These are phyloP conservation scores for Stenoptilia bipunctidactyla DNA, from an alignment of 2,888 invertebrate genomes.

Conservation along the genomic window DNA sequence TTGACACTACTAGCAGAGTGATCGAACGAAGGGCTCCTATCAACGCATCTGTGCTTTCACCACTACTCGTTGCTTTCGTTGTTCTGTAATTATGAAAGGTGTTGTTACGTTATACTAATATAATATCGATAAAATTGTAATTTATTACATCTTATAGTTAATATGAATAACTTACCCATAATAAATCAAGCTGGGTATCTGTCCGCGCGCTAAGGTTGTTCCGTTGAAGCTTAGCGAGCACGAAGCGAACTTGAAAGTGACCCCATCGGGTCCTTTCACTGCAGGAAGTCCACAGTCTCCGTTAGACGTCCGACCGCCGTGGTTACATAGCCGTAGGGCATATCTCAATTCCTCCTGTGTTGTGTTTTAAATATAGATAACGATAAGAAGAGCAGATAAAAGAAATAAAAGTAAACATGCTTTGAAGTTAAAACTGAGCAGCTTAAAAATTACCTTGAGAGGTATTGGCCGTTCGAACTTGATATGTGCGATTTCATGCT, in stretches of 20 bases:
- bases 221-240: constrained; percentile 96
- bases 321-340: constrained; percentile 88
- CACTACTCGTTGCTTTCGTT: constrained; percentile 24
- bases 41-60: constrained; percentile 35
- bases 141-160: neutral
- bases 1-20: constrained; percentile 81
- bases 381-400: too few species aligned
- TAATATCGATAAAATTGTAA: neutral
- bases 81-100: neutral
- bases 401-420: too few species aligned
- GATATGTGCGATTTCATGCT: constrained; percentile 89
- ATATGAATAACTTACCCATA: constrained; percentile 72
- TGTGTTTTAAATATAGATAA: too few species aligned
- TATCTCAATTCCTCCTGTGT: constrained; percentile 87
- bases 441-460: constrained; percentile 89
- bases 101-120: neutral
- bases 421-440: too few species aligned
- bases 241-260: constrained; percentile 89
- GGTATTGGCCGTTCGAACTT: constrained; percentile 91
- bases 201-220: constrained; percentile 94
- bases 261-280: constrained; percentile 93
- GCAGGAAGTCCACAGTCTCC: constrained; percentile 93
- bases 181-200: constrained; percentile 93
- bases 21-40: constrained; percentile 37
- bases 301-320: constrained; percentile 92